Conservation (phyloP, 2,797 vertebrate species). For the Lacerta bilineata region DNA sequence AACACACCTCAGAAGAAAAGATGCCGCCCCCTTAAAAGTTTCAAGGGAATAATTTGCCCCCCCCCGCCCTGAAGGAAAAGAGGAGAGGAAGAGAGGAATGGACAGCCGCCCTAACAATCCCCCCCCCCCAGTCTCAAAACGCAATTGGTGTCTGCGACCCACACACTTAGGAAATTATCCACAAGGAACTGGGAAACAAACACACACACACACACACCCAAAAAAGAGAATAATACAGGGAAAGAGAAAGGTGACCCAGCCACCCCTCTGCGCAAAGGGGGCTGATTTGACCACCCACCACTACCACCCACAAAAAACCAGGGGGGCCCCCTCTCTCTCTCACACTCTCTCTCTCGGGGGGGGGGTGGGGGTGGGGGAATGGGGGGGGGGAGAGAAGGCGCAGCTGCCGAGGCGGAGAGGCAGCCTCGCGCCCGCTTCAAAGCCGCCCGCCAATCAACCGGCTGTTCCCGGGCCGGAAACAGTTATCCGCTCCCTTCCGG, state of each 20-base stretch:
- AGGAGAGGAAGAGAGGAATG: not conserved
- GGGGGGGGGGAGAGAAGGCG: too few relatives aligned
- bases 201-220: too few relatives aligned
- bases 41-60: not conserved
- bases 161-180: not conserved
- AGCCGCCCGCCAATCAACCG: constrained; percentile 17
- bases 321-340: too few relatives aligned
- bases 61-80: not conserved
- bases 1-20: fast-evolving
- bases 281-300: too few relatives aligned
- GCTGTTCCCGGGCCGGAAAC: not conserved
- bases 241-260: too few relatives aligned
- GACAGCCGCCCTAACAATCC: too few relatives aligned
- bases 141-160: not conserved
- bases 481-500: fast-evolving
- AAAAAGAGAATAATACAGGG: too few relatives aligned
- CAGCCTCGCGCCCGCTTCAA: constrained; percentile 12
- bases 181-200: too few relatives aligned
- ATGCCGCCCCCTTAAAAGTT: not conserved
- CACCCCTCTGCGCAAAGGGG: too few relatives aligned
- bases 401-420: not conserved
- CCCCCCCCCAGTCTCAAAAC: not conserved
- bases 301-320: too few relatives aligned
- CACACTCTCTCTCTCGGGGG: too few relatives aligned
- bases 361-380: too few relatives aligned